These are phyloP conservation scores for Stictonetta naevosa DNA, from an alignment of 2,113 vertebrate genomes.

Conservation along the genomic window DNA sequence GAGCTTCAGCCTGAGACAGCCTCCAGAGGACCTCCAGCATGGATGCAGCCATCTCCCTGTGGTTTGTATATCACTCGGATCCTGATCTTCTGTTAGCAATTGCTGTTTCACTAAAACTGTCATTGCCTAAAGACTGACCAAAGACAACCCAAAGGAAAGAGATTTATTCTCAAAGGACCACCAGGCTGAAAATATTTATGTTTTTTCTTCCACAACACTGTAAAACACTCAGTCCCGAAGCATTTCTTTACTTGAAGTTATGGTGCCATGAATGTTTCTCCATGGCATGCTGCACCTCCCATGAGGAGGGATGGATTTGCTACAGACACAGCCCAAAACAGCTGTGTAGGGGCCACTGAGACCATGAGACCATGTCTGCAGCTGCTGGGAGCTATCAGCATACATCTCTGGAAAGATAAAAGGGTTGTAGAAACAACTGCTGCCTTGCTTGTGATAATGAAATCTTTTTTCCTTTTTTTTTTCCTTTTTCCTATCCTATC, in stretches of 20 bases:
- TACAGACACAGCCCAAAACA: background rate
- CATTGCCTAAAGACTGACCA: background rate
- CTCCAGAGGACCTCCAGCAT: background rate
- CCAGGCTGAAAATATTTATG: background rate
- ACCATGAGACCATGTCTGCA: background rate
- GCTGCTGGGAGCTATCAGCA: background rate
- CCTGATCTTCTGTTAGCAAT: background rate
- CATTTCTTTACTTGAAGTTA: background rate
- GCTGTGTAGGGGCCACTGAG: rapidly evolving
- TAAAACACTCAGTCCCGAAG: background rate
- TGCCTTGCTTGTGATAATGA: background rate
- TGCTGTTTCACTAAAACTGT: background rate
- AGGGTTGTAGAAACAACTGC: background rate
- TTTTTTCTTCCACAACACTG: background rate
- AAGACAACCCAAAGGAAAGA: background rate
- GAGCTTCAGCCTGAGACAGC: background rate
- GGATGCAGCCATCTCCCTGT: background rate
- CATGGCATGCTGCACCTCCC: background rate
- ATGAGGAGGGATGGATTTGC: background rate
- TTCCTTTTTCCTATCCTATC: too few relatives aligned
- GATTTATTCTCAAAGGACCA: background rate
- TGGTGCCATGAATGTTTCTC: too few relatives aligned
- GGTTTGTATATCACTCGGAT: background rate
- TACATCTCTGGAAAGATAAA: background rate
- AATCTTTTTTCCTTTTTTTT: background rate